Evolutionary conservation across 2,888 invertebrate species (phyloP), one percentile per base, ranked within the genome.

Genomic region (Argyresthia albistria): DNA sequence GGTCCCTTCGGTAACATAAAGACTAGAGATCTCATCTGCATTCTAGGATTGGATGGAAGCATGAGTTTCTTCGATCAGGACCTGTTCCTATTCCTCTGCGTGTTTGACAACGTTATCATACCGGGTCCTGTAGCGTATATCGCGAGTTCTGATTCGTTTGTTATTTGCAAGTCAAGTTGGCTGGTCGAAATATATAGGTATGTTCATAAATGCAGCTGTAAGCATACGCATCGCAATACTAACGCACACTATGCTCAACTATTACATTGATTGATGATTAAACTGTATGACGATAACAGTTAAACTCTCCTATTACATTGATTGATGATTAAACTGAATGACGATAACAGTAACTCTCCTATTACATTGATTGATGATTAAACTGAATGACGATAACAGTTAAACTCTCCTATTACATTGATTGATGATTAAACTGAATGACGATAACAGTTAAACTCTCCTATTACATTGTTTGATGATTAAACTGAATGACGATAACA

Each of bases 1-100:
- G 98, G 98, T 0, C 90, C 94, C 2, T 98, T 98, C 80, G 97
- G 97, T 1, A 93, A 93, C 52, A 92, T 93, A 0, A 91, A 92
- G 68, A 92, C 92, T 1, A 89, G 95, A 66, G 97, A 98, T 73
- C 96, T 97, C 64, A 89, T 97, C 55, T 97, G 97, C 70, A 92
- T 98, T 15, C 96, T 97, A 70, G 95, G 95, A 37, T 79, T 98
- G 63, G 97, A 98, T 78, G 97, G 98, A 11, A 91, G 93, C 51
- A 75, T 98, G 14, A 92, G 93, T 53, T 95, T 99, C 71, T 98
- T 93, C 74, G 98, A 98, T 71, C 97, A 97, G 80, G 98, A 98
- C 76, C 93, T 93, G 53, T 95, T 94, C 70, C 90, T 94, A 12
- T 97, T 97, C 70, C 91, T 92, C 65, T 93, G 96, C 57, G 90